Evolutionary conservation across 2,888 invertebrate species (phyloP).

Genomic region (Ormia ochracea): DNA sequence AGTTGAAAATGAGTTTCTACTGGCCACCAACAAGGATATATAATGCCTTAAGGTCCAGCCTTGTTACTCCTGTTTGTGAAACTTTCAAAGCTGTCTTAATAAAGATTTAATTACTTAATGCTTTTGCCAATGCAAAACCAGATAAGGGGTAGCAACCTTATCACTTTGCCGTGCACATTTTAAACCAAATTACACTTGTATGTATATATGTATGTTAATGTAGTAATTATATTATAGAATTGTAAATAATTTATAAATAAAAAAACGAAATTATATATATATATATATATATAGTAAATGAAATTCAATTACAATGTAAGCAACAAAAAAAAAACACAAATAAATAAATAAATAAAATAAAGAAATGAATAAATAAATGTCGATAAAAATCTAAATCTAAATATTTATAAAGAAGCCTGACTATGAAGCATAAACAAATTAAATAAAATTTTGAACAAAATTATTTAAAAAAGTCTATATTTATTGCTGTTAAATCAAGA

Average conservation of each 20-base stretch:
- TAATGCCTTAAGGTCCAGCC: constrained; percentile 73
- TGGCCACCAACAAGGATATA: constrained; percentile 71
- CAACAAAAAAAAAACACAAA: neutral
- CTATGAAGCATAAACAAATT: constrained; percentile 33
- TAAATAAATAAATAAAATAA: too few relatives aligned
- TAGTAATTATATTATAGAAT: neutral
- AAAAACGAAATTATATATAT: too few relatives aligned
- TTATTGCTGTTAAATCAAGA: constrained; percentile 58
- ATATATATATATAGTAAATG: neutral
- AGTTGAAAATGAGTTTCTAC: constrained; percentile 70
- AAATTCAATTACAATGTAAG: constrained; percentile 3
- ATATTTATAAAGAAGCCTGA: constrained; percentile 43
- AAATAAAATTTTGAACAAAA: constrained; percentile 3
- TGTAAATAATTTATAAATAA: constrained; percentile 32
- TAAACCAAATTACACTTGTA: neutral
- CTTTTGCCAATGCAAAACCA: too few relatives aligned
- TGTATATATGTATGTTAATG: neutral
- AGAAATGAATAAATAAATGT: constrained; percentile 26
- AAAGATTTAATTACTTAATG: too few relatives aligned
- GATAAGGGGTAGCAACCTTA: too few relatives aligned
- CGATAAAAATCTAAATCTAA: constrained; percentile 9
- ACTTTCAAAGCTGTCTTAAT: neutral
- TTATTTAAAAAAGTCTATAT: constrained; percentile 36
- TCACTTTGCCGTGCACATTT: neutral
- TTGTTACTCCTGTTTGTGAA: too few relatives aligned